Evolutionary conservation across 2,888 invertebrate species (phyloP).

Genomic region (Nomada ferruginata): DNA sequence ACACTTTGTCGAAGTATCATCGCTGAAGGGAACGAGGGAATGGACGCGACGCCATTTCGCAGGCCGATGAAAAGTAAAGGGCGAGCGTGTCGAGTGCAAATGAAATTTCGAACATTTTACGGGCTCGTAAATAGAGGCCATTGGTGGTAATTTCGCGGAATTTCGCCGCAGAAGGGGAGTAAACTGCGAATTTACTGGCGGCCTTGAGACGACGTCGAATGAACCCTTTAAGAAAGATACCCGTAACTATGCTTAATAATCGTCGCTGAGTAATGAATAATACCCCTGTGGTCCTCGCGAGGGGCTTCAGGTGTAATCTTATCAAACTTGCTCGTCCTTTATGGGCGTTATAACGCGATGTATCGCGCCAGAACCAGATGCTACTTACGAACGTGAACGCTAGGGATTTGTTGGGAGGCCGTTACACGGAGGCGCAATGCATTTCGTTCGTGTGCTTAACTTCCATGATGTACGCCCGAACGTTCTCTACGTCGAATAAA

Average conservation of each 20-base stretch:
- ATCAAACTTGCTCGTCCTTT: conserved; percentile 24
- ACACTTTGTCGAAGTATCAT: background rate
- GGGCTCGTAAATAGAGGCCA: conserved; percentile 29
- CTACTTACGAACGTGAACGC: background rate
- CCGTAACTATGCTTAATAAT: conserved; percentile 39
- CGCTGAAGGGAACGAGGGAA: background rate
- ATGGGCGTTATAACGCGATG: conserved; percentile 7
- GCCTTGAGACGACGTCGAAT: conserved; percentile 13
- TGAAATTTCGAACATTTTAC: conserved; percentile 52
- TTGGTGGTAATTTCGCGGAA: conserved; percentile 25
- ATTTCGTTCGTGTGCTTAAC: background rate
- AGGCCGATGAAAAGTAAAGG: background rate
- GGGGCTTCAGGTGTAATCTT: conserved; percentile 20
- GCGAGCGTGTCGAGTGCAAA: conserved; percentile 12
- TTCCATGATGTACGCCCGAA: background rate
- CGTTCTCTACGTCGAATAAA: background rate
- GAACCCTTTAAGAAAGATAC: background rate
- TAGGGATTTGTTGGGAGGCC: conserved; percentile 1
- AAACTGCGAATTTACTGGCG: conserved; percentile 17
- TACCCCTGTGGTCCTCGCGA: background rate
- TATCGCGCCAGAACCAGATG: conserved; percentile 14
- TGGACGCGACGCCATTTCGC: background rate
- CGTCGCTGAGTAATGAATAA: conserved; percentile 37
- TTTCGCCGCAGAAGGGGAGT: background rate
- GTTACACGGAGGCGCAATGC: background rate